Percentiles rank a stretch among this genome's conserved stretches.
These are phyloP conservation scores for Lypha dubia DNA, from an alignment of 2,888 invertebrate genomes.

Conservation along the genomic window DNA sequence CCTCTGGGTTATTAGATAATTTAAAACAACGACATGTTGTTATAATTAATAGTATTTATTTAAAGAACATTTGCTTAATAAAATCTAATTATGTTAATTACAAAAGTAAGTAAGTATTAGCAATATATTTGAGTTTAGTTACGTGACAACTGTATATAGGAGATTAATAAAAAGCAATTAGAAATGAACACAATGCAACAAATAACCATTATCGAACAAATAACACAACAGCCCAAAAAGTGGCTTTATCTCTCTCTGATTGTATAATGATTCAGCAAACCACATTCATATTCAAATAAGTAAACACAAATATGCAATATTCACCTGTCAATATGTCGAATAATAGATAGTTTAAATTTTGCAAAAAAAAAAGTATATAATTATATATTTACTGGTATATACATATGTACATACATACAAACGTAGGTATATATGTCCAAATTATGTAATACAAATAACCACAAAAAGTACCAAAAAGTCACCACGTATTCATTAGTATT, in stretches of 20 bases:
- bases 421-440: not conserved
- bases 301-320: constrained; percentile 19
- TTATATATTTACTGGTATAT: not conserved
- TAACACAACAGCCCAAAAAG: constrained; percentile 38
- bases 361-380: not conserved
- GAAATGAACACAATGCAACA: constrained; percentile 7
- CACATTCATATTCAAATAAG: constrained; percentile 23
- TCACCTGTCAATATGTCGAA: constrained; percentile 1
- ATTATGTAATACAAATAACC: constrained; percentile 48
- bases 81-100: not conserved
- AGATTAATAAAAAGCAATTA: constrained; percentile 38
- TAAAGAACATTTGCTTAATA: not conserved
- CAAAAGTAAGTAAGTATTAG: not conserved
- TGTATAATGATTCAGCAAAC: constrained; percentile 32
- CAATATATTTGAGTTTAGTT: constrained; percentile 22
- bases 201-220: constrained; percentile 48
- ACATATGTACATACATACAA: not conserved
- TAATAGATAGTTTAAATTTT: not conserved
- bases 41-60: not conserved
- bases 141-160: constrained; percentile 18
- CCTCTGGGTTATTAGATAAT: no score
- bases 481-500: constrained; percentile 57
- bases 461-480: constrained; percentile 62
- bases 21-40: no score
- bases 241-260: constrained; percentile 24